Evolutionary conservation across 2,113 vertebrate genomes (phyloP), one percentile per base, ranked within the genome.

Genomic region (Vulpes lagopus): DNA sequence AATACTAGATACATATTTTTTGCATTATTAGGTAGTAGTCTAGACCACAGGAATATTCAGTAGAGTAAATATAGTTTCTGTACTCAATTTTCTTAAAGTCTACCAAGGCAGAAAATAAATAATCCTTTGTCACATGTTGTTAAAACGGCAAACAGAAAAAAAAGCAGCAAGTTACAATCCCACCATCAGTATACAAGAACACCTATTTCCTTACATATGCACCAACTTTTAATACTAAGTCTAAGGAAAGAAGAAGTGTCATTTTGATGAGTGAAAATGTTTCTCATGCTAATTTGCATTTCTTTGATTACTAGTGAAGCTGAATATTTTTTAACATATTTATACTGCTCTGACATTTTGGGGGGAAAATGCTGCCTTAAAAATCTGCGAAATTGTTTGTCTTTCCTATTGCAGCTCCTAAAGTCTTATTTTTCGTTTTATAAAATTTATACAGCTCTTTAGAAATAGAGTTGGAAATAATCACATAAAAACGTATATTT

Each of bases 131-230:
- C 35, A 86, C 4, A 82, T 6, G 22, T 3, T n/a, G 23, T 71
- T 93, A 96, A 87, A 87, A 97, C 55, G 71, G 43, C 38, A 80
- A 62, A 16, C 57, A 92, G 74, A 59, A 97, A 78, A 78, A 7
- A 8, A 27, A 35, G 8, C 12, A 69, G 79, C 20, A 89, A 89
- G 43, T 71, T 76, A 14, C 1, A n/a, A 20, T 65, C 15, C 60
- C 14, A 87, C 38, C 35, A 55, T 27, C 49, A 16, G 8, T n/a
- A 15, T 19, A 43, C 4, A 1, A 96, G 35, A 89, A 38, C 10
- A 14, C 4, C 27, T 92, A 15, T 82, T 89, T 96, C 43, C 51
- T 93, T 88, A 59, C 11, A 53, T 65, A 35, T 4, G 73, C 20
- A 35, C 15, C 23, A 55, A 74, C 11, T 3, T 86, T 83, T 79